Evolutionary conservation across 1,140 invertebrate genomes (phyloP), one percentile per base, ranked within the genome.

Genomic region (Coelopa frigida): DNA sequence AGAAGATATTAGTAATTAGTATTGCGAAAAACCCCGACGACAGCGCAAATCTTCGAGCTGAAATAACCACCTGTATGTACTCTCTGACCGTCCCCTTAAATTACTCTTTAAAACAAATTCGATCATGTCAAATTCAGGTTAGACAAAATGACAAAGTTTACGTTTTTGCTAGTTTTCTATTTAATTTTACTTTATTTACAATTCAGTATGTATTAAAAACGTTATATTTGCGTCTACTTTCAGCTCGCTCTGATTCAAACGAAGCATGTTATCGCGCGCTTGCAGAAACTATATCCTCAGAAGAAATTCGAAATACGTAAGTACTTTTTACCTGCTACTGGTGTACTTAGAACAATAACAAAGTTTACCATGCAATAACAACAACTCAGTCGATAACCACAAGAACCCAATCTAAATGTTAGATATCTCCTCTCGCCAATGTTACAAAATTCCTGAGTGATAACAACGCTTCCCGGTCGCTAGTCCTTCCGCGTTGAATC

Each of bases 241-340:
- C 70, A 87, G 83, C 70, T 88, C 53, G 85, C 84, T 15, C 68
- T 87, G 18, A 84, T 86, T 61, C 85, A 88, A 71, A 88, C 85
- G 7, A 78, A 77, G 64, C 74, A 81, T 76, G 84, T 88, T 3
- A 84, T 87, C 56, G 74, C 78, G 44, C 72, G 76, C 45, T 67
- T 87, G 39, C 79, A 84, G 68, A 75, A 84, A 55, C 50, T 79
- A 31, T 71, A 85, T 70, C 79, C 80, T 3, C 75, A 80, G 37
- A 80, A 78, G 53, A 76, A 80, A 59, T 88, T 87, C 65, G 79
- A 82, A 70, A 82, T 87, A 61, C 81, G 84, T 85, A 77, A 78
- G 72, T 65, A 50, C 14, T 41, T 14, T 21, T 21, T 38, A 17
- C 17, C 10, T 14, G 20, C 8, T 38, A 21, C 23, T 38, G 17